Conservation (phyloP, 2,113 vertebrate genomes). For the Hoplias malabaricus region DNA sequence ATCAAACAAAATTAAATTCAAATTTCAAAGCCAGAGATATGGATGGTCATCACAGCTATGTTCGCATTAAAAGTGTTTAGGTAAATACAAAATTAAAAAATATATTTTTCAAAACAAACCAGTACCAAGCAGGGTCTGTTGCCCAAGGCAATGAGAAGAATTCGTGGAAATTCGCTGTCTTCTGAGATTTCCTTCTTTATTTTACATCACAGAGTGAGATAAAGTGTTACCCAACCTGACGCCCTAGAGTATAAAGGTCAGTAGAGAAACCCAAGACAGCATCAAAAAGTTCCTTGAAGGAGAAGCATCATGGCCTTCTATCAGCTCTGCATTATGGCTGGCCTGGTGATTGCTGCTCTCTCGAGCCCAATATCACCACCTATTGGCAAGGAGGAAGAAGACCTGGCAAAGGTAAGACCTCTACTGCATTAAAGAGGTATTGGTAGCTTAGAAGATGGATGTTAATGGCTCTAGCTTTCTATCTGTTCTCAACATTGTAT, state of each 20-base stretch:
- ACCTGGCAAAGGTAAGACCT: too few relatives aligned
- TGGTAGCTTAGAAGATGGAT: too few relatives aligned
- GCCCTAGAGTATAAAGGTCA: conserved; percentile 54
- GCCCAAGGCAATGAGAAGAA: background rate
- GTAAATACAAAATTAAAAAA: too few relatives aligned
- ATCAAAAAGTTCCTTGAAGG: background rate
- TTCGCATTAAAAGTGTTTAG: too few relatives aligned
- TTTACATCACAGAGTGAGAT: conserved; percentile 20
- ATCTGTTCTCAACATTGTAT: too few relatives aligned
- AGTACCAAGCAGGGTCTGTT: too few relatives aligned
- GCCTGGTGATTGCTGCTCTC: conserved; percentile 54
- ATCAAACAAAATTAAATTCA: too few relatives aligned
- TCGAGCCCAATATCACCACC: conserved; percentile 52
- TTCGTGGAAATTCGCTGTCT: background rate
- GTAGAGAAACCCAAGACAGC: conserved; percentile 18
- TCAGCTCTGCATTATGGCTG: conserved; percentile 52
- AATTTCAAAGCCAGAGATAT: too few relatives aligned
- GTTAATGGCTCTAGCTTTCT: too few relatives aligned
- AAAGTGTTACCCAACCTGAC: conserved; percentile 30
- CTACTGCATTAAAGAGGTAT: too few relatives aligned
- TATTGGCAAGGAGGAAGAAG: conserved; percentile 44
- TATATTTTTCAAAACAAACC: too few relatives aligned
- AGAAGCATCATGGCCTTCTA: conserved; percentile 60
- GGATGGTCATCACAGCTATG: too few relatives aligned
- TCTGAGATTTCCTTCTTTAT: conserved; percentile 10